Conservation (phyloP, 2,797 vertebrate genomes). For the Tadarida brasiliensis region DNA sequence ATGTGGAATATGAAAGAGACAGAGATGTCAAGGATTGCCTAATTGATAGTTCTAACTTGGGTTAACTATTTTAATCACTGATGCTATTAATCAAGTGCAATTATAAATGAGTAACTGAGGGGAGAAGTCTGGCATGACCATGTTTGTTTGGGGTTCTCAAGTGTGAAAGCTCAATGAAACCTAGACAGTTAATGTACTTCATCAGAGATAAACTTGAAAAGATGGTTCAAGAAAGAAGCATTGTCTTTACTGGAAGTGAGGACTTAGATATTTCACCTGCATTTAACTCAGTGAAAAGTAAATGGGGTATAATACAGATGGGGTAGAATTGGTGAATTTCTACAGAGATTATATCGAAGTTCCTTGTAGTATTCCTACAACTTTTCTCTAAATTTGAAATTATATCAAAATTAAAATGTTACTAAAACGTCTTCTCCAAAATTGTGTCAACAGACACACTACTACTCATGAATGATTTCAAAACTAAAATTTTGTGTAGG, state of each 20-base stretch:
- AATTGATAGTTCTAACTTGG: neutral
- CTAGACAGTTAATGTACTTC: neutral
- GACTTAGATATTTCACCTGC: neutral
- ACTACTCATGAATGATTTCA: neutral
- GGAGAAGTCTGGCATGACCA: neutral
- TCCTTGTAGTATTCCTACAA: neutral
- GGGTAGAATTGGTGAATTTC: neutral
- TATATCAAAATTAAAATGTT: conserved; percentile 9
- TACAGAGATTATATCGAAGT: neutral
- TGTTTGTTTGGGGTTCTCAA: neutral
- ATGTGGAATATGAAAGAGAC: neutral
- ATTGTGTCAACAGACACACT: neutral
- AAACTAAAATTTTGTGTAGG: neutral
- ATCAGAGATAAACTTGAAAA: neutral
- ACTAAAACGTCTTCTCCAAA: neutral
- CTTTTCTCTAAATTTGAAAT: neutral
- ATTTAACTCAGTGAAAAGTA: conserved; percentile 9
- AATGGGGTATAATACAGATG: neutral
- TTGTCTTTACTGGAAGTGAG: neutral
- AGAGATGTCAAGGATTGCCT: neutral
- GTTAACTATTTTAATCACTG: neutral
- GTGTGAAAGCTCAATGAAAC: neutral
- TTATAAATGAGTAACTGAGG: neutral
- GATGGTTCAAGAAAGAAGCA: neutral
- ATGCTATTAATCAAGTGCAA: neutral